Evolutionary conservation across 2,113 vertebrate genomes (phyloP).

Genomic region (Chaetorhynchus papuensis): DNA sequence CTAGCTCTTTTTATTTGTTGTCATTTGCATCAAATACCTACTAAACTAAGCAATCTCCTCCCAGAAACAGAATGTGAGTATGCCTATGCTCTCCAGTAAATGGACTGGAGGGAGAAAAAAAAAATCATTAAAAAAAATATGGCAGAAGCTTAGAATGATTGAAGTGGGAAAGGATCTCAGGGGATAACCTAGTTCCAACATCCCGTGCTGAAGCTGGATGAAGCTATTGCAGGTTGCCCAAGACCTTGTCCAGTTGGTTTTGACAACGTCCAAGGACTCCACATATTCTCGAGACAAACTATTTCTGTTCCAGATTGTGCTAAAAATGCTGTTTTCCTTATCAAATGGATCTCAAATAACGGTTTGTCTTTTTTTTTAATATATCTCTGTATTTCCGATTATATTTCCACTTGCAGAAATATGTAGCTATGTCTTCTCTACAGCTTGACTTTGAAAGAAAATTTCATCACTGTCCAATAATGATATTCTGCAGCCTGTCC

Average conservation of each 20-base stretch:
- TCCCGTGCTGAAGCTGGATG: not conserved
- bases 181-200: not conserved
- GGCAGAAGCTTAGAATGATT: not conserved
- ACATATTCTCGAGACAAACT: fast-evolving
- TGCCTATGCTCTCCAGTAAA: not conserved
- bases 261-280: not conserved
- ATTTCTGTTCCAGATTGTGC: not conserved
- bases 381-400: not conserved
- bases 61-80: not conserved
- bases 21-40: not conserved
- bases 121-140: not conserved
- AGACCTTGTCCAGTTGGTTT: not conserved
- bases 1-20: not conserved
- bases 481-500: not conserved
- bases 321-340: not conserved
- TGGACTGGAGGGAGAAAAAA: fast-evolving
- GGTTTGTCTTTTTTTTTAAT: not conserved
- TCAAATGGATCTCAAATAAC: not conserved
- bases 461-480: not conserved
- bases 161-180: not conserved
- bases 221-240: not conserved
- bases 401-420: not conserved
- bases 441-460: not conserved
- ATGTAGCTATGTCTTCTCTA: not conserved
- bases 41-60: not conserved